Evolutionary conservation across 2,113 vertebrate species (phyloP).

Genomic region (Baryphthengus martii): DNA sequence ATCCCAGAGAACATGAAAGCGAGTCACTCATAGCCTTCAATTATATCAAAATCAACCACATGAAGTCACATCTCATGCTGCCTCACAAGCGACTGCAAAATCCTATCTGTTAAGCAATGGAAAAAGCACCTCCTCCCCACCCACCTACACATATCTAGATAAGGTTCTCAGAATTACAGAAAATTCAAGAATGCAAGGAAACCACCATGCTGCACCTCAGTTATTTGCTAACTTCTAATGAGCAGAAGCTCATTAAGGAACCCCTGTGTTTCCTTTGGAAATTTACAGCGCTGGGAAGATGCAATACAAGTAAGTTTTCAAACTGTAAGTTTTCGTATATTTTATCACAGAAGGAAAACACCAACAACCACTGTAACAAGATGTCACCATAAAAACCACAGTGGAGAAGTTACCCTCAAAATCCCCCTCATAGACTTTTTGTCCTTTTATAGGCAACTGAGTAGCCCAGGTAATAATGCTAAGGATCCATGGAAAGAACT

Average conservation of each 20-base stretch:
- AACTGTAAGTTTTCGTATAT: neutral
- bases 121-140: slow-evolving; percentile 43
- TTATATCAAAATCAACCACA: neutral
- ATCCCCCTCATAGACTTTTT: neutral
- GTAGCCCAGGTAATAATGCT: slow-evolving; percentile 19
- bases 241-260: slow-evolving; percentile 3
- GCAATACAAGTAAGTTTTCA: neutral
- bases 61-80: neutral
- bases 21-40: neutral
- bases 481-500: neutral
- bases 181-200: slow-evolving; percentile 26
- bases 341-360: slow-evolving; percentile 7
- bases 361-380: neutral
- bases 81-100: neutral
- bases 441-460: slow-evolving; percentile 5
- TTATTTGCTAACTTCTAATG: slow-evolving; percentile 25
- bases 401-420: neutral
- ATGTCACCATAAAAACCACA: neutral
- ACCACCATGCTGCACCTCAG: neutral
- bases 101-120: neutral
- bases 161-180: slow-evolving; percentile 52
- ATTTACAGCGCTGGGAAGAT: neutral
- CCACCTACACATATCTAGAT: slow-evolving; percentile 10
- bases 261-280: slow-evolving; percentile 49
- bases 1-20: neutral